Percentiles rank a stretch among this genome's conserved stretches.
These are phyloP conservation scores for Phoenicopterus ruber DNA, from an alignment of 2,113 vertebrate genomes.

Conservation along the genomic window DNA sequence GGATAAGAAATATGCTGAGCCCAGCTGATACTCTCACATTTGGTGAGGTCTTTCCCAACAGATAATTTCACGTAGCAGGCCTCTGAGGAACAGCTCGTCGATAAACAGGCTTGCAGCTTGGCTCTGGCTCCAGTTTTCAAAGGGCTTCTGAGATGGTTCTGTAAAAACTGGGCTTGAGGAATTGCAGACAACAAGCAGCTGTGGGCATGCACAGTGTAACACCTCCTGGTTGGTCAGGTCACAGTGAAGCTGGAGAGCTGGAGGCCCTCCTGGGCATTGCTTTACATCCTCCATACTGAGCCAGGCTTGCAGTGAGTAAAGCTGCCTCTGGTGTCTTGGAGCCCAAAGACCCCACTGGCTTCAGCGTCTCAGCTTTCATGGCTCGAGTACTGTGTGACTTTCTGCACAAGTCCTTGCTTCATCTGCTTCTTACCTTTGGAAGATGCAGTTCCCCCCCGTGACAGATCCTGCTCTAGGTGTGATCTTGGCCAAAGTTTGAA, in stretches of 20 bases:
- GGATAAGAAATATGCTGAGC: not conserved
- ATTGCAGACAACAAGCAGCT: not conserved
- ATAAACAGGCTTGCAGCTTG: not conserved
- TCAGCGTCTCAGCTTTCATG: not conserved
- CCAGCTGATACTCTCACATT: not conserved
- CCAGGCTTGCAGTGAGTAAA: not conserved
- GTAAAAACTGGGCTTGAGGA: not conserved
- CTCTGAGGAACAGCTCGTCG: not conserved
- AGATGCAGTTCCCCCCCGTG: not conserved
- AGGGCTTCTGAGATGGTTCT: not conserved
- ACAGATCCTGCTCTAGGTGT: not conserved
- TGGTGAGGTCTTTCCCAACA: not conserved
- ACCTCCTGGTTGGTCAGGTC: not conserved
- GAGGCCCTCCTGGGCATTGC: not conserved
- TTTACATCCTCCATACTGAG: not conserved
- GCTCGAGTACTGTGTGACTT: not conserved
- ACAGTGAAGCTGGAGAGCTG: not conserved
- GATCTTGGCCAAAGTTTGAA: not conserved
- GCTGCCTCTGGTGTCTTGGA: not conserved
- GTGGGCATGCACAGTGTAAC: not conserved
- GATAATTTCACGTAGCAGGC: not conserved
- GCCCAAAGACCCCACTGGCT: not conserved
- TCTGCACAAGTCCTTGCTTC: not conserved
- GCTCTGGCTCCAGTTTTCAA: not conserved
- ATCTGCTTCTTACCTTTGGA: not conserved